Evolutionary conservation across 2,113 vertebrate species (phyloP).

Genomic region (Callopanchax toddi): DNA sequence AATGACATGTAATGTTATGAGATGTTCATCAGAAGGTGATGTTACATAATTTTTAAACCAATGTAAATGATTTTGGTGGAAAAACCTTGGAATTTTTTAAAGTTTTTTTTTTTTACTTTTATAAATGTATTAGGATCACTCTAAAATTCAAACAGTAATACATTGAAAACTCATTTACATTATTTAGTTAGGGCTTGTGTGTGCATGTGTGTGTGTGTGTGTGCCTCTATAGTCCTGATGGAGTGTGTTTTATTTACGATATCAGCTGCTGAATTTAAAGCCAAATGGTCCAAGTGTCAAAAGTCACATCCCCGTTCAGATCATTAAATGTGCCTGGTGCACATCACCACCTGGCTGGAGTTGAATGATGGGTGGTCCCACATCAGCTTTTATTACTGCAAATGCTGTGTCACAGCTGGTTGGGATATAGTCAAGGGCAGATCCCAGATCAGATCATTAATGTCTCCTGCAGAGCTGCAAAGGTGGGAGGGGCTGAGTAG

Average conservation of each 20-base stretch:
- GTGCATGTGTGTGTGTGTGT: conserved; percentile 9
- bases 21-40: not conserved
- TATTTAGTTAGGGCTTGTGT: no score
- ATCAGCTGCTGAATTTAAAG: conserved; percentile 18
- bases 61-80: not conserved
- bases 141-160: not conserved
- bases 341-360: conserved; percentile 59
- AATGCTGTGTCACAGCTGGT: conserved; percentile 67
- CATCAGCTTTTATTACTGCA: conserved; percentile 63
- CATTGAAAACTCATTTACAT: not conserved
- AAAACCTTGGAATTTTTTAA: no score
- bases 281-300: conserved; percentile 46
- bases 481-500: not conserved
- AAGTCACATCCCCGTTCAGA: conserved; percentile 55
- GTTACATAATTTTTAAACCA: not conserved
- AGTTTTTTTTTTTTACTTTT: no score
- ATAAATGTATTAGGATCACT: no score
- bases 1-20: not conserved
- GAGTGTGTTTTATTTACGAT: conserved; percentile 16
- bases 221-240: not conserved
- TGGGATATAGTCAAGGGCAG: conserved; percentile 64
- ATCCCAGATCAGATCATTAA: conserved; percentile 69
- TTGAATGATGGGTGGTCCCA: conserved; percentile 57
- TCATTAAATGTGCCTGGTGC: conserved; percentile 69
- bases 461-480: conserved; percentile 45